Evolutionary conservation across 1,140 invertebrate species (phyloP).

Genomic region (Macrotrachela quadricornifera): DNA sequence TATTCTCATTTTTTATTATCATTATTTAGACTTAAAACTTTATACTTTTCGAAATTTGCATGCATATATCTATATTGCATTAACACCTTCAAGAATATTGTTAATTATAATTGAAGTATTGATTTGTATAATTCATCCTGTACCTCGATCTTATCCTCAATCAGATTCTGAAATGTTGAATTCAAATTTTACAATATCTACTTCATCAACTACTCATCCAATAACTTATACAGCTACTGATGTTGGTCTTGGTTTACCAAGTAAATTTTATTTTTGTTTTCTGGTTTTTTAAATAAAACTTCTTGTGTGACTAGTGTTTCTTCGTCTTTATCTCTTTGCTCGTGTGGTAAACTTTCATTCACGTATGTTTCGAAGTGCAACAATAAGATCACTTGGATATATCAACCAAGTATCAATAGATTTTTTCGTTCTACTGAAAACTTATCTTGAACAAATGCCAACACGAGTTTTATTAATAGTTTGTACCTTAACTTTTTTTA

Average conservation of each 20-base stretch:
- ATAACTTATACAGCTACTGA: background rate
- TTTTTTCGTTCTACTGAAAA: conserved; percentile 94
- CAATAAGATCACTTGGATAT: conserved; percentile 60
- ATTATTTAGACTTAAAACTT: conserved; percentile 28
- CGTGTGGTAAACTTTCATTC: conserved; percentile 95
- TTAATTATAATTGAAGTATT: conserved; percentile 58
- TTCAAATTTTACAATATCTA: too few species aligned
- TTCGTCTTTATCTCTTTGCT: conserved; percentile 92
- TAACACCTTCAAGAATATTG: conserved; percentile 81
- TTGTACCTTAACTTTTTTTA: conserved; percentile 82
- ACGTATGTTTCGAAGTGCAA: conserved; percentile 94
- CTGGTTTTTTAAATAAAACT: too few species aligned
- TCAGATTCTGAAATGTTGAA: conserved; percentile 55
- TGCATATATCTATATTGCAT: conserved; percentile 97
- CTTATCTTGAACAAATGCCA: conserved; percentile 96
- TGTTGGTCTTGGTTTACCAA: conserved; percentile 54
- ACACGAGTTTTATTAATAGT: conserved; percentile 90
- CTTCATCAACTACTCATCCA: too few species aligned
- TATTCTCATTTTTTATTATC: too few species aligned
- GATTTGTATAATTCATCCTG: conserved; percentile 86
- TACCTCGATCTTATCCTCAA: conserved; percentile 68
- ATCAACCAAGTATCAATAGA: conserved; percentile 99
- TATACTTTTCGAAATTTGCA: conserved; percentile 99
- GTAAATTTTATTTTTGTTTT: too few species aligned
- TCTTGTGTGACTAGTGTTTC: conserved; percentile 70